These are phyloP conservation scores for Amaurobius ferox DNA, from an alignment of 2,888 invertebrate genomes.

Conservation along the genomic window DNA sequence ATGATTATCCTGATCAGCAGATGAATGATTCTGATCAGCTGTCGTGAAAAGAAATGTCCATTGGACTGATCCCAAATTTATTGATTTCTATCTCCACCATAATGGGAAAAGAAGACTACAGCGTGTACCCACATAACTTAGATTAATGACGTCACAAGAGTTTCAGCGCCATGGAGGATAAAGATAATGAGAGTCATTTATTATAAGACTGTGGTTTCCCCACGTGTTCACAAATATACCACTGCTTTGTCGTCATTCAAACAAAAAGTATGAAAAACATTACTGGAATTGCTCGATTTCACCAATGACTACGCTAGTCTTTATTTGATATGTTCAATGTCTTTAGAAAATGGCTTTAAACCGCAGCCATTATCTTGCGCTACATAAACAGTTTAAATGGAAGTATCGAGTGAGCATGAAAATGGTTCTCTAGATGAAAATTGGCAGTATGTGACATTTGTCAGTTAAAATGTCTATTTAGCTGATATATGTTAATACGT, in stretches of 20 bases:
- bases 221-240: conserved; percentile 29
- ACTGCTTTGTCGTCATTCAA: neutral
- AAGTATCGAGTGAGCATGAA: neutral
- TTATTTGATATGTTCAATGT: conserved; percentile 20
- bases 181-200: conserved; percentile 58
- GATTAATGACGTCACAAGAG: conserved; percentile 64
- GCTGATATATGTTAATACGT: no score
- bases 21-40: neutral
- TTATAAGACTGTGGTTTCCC: conserved; percentile 28
- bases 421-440: neutral
- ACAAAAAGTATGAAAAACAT: conserved; percentile 31
- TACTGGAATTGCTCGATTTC: conserved; percentile 24
- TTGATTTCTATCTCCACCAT: conserved; percentile 34
- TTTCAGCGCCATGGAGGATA: conserved; percentile 28
- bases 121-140: conserved; percentile 48
- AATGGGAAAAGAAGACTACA: conserved; percentile 42
- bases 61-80: conserved; percentile 27
- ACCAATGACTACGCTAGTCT: conserved; percentile 9
- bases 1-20: neutral
- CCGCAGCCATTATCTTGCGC: neutral
- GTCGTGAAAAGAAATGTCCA: conserved; percentile 1
- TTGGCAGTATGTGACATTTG: no score
- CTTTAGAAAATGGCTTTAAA: conserved; percentile 16
- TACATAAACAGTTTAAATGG: conserved; percentile 25
- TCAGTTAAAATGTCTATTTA: no score